A percentile compares a stretch with the other conserved stretches of the same genome.
Conservation (phyloP, 2,888 invertebrate genomes). For the Agrochola macilenta region DNA sequence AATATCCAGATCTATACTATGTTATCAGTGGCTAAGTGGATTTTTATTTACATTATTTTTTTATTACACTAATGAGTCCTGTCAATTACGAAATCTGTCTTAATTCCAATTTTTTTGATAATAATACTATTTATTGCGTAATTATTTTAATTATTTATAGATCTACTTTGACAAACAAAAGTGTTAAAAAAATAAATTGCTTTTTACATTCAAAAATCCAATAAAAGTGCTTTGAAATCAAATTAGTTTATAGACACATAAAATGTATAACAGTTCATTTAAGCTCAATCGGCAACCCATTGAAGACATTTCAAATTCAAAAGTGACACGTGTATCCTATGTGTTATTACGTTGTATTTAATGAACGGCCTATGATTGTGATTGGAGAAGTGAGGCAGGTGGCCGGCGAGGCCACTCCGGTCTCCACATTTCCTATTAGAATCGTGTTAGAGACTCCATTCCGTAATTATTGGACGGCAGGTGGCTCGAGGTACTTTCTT, state of each 20-base stretch:
- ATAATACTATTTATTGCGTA: background rate
- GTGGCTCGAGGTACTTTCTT: constrained; percentile 82
- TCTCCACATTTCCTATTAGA: constrained; percentile 87
- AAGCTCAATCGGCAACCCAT: constrained; percentile 31
- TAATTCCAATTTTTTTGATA: background rate
- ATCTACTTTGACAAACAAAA: background rate
- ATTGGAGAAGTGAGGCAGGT: constrained; percentile 77
- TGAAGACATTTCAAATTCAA: constrained; percentile 54
- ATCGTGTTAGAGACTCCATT: constrained; percentile 82
- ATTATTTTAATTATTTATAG: background rate
- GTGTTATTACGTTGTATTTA: constrained; percentile 63
- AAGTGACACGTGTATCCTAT: constrained; percentile 63
- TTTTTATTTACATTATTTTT: constrained; percentile 14
- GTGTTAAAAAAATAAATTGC: background rate
- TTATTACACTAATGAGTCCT: background rate
- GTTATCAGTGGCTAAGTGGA: background rate
- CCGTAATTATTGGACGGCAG: constrained; percentile 86
- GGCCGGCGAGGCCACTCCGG: constrained; percentile 74
- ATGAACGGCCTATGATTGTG: constrained; percentile 63
- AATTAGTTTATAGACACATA: constrained; percentile 36
- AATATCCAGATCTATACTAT: background rate
- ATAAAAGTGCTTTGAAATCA: constrained; percentile 10
- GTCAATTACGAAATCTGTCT: constrained; percentile 2
- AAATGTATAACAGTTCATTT: constrained; percentile 33
- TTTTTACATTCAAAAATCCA: background rate